Evolutionary conservation across 2,797 vertebrate species (phyloP).

Genomic region (Sebastes kiyomatsui): DNA sequence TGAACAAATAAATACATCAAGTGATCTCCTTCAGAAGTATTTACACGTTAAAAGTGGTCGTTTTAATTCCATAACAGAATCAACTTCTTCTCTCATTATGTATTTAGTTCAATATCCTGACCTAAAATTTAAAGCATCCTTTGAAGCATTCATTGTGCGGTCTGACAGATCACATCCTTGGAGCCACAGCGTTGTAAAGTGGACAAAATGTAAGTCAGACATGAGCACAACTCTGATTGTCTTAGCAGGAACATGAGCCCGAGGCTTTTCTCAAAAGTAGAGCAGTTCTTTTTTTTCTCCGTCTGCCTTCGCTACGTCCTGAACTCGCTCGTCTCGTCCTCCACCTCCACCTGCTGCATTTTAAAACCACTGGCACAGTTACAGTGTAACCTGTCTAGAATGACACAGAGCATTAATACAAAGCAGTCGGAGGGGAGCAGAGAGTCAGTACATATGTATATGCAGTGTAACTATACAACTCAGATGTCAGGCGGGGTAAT

Average conservation of each 20-base stretch:
- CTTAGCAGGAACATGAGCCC: constrained; percentile 56
- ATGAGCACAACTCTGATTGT: constrained; percentile 44
- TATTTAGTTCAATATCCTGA: constrained; percentile 22
- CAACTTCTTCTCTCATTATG: constrained; percentile 9
- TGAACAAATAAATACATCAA: neutral
- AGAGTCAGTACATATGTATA: fast-evolving
- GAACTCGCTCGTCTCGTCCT: constrained; percentile 25
- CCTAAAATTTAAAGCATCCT: constrained; percentile 29
- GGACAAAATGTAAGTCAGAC: constrained; percentile 45
- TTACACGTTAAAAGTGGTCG: neutral
- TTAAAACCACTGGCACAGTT: constrained; percentile 26
- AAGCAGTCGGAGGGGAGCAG: neutral
- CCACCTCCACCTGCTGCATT: constrained; percentile 19
- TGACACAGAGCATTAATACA: neutral
- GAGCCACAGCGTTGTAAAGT: constrained; percentile 10
- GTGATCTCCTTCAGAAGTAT: neutral
- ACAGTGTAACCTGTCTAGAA: constrained; percentile 12
- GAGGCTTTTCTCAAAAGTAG: constrained; percentile 50
- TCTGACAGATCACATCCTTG: constrained; percentile 31
- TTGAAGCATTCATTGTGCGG: constrained; percentile 15
- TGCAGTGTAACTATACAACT: neutral
- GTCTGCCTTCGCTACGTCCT: constrained; percentile 24
- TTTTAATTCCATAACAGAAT: neutral
- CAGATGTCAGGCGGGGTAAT: neutral
- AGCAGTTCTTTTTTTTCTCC: constrained; percentile 26